Conservation (phyloP, 2,113 vertebrate genomes). For the Chamaetylas fuelleborni region DNA sequence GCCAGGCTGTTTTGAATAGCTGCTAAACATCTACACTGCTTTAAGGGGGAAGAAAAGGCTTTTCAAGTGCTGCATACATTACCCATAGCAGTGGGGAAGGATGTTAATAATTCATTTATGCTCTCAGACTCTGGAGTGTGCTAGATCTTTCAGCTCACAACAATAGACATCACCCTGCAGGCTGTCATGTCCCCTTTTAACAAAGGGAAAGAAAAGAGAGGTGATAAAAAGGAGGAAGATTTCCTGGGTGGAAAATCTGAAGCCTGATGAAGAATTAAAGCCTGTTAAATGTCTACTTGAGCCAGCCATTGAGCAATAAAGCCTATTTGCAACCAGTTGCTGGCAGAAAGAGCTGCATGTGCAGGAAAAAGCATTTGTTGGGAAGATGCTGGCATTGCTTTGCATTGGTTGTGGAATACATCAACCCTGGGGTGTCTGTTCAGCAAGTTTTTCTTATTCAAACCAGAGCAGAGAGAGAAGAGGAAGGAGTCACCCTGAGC, state of each 20-base stretch:
- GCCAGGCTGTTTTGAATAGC: slow-evolving; percentile 20
- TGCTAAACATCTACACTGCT: not conserved
- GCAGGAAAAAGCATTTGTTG: slow-evolving; percentile 3
- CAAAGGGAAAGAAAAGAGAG: slow-evolving; percentile 10
- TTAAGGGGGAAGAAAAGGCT: slow-evolving; percentile 36
- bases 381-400: slow-evolving; percentile 13
- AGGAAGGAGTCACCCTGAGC: not conserved
- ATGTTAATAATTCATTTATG: slow-evolving; percentile 66
- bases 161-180: slow-evolving; percentile 53
- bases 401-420: not conserved
- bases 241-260: slow-evolving; percentile 42
- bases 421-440: not conserved
- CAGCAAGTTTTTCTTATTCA: not conserved
- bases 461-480: not conserved
- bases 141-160: slow-evolving; percentile 61
- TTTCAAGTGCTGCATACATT: slow-evolving; percentile 56
- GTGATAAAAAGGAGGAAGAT: slow-evolving; percentile 14
- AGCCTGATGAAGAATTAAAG: slow-evolving; percentile 60
- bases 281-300: slow-evolving; percentile 17
- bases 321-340: not conserved
- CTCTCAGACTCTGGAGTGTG: slow-evolving; percentile 37
- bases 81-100: slow-evolving; percentile 40
- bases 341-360: not conserved
- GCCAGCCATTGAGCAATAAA: slow-evolving; percentile 36
- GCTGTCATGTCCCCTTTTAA: slow-evolving; percentile 43